Conservation (phyloP, 2,113 vertebrate species). For the Uropsilus gracilis region DNA sequence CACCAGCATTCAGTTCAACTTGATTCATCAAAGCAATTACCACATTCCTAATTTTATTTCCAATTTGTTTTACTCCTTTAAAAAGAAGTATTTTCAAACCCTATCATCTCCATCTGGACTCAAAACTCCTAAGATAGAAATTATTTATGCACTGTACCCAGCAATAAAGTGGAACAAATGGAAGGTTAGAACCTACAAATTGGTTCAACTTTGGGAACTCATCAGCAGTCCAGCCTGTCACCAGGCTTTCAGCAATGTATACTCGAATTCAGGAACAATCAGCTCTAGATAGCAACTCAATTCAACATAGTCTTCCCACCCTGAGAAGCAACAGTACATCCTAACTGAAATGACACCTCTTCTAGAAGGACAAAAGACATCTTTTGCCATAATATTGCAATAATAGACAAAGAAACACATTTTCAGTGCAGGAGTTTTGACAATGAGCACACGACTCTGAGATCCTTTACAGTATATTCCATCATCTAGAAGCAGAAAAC, state of each 20-base stretch:
- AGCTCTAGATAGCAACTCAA: background rate
- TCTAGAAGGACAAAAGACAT: background rate
- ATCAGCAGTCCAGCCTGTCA: background rate
- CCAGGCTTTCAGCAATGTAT: background rate
- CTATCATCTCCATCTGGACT: background rate
- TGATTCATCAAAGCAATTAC: background rate
- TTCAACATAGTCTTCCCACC: background rate
- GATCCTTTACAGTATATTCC: background rate
- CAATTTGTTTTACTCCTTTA: background rate
- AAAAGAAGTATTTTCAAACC: background rate
- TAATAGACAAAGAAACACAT: background rate
- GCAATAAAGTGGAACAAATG: background rate
- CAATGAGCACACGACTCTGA: background rate
- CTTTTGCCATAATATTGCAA: too few relatives aligned
- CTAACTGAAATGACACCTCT: accelerated
- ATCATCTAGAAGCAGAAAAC: background rate
- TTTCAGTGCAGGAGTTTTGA: background rate
- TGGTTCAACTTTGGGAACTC: background rate
- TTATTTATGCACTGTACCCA: too few relatives aligned
- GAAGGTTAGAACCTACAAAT: background rate
- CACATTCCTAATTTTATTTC: background rate
- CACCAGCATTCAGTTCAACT: background rate
- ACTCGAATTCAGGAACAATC: background rate
- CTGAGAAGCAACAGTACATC: background rate
- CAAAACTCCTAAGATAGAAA: background rate